These are phyloP conservation scores for Chrysodeixis includens DNA, from an alignment of 2,888 invertebrate species.

Conservation along the genomic window DNA sequence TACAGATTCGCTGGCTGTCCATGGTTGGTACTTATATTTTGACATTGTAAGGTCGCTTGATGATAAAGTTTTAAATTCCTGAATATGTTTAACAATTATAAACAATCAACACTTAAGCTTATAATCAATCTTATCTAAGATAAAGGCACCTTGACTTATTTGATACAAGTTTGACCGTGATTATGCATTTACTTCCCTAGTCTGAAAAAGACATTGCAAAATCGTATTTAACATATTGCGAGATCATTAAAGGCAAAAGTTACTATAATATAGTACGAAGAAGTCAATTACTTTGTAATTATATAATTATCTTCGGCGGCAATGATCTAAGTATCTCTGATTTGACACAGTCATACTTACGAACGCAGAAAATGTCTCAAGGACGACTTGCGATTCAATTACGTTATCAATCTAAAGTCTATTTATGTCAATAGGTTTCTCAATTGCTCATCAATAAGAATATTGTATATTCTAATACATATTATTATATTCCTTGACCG, in stretches of 20 bases:
- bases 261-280: constrained; percentile 23
- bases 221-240: neutral
- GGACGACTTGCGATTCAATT: constrained; percentile 34
- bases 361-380: constrained; percentile 39
- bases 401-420: constrained; percentile 18
- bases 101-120: neutral
- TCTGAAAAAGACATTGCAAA: neutral
- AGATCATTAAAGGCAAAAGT: constrained; percentile 10
- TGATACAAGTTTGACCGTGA: neutral
- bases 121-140: constrained; percentile 28
- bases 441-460: neutral
- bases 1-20: too few species aligned
- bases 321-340: constrained; percentile 49
- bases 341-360: constrained; percentile 48
- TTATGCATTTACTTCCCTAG: constrained; percentile 7
- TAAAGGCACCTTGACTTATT: constrained; percentile 31
- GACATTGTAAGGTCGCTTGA: neutral
- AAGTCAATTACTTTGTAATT: constrained; percentile 40
- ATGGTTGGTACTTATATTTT: too few species aligned
- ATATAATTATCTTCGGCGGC: constrained; percentile 41
- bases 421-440: constrained; percentile 3
- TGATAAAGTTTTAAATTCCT: neutral
- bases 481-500: neutral
- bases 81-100: too few species aligned
- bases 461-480: neutral